These are phyloP conservation scores for Elaphurus davidianus DNA, from an alignment of 2,113 vertebrate genomes.

Conservation along the genomic window DNA sequence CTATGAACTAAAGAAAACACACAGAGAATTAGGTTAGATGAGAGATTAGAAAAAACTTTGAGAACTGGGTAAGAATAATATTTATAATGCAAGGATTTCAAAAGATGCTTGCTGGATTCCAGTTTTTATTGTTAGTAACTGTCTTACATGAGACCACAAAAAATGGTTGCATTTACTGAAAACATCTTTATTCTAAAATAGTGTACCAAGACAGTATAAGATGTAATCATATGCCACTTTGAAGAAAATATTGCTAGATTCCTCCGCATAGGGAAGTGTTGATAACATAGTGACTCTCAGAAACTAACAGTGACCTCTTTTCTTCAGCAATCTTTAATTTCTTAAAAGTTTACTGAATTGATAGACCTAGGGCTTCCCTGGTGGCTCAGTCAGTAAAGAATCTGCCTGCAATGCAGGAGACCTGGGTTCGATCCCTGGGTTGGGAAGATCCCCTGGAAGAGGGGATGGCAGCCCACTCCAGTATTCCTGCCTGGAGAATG, in stretches of 20 bases:
- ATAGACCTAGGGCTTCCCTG: background rate
- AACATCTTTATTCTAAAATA: conserved; percentile 55
- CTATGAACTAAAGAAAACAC: background rate
- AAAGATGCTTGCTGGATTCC: background rate
- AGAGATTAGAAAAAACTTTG: background rate
- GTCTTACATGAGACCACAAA: conserved; percentile 45
- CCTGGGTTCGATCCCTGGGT: background rate
- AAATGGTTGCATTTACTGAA: background rate
- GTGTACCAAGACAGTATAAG: background rate
- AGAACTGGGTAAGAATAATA: background rate
- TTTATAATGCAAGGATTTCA: conserved; percentile 3
- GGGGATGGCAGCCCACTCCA: background rate
- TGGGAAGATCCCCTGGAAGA: background rate
- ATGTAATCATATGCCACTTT: background rate
- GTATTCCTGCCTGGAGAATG: background rate
- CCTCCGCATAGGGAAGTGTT: background rate
- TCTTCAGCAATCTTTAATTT: conserved; percentile 12
- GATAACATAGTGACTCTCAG: background rate
- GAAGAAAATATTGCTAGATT: conserved; percentile 5
- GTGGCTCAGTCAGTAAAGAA: background rate
- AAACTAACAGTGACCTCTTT: background rate
- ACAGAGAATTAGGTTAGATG: background rate
- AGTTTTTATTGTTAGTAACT: conserved; percentile 35
- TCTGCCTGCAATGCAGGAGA: background rate
- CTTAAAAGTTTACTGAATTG: background rate